These are phyloP conservation scores for Achatina immaculata DNA, from an alignment of 1,140 invertebrate species.

Conservation along the genomic window DNA sequence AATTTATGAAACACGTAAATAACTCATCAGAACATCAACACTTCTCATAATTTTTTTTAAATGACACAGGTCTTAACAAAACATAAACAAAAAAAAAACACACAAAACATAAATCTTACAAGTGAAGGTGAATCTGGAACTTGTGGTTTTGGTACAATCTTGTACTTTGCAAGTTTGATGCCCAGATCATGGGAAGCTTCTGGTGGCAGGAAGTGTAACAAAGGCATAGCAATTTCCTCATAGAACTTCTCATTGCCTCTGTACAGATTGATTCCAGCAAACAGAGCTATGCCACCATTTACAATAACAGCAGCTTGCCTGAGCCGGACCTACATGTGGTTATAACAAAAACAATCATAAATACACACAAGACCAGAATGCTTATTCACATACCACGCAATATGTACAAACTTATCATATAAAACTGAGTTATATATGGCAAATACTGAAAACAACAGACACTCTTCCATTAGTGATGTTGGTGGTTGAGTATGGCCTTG, in stretches of 20 bases:
- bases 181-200: conserved; percentile 86
- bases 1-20: no score
- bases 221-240: conserved; percentile 79
- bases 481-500: no score
- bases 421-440: no score
- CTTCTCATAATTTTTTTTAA: no score
- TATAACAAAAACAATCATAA: neutral
- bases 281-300: conserved; percentile 75
- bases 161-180: conserved; percentile 81
- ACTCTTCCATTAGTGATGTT: no score
- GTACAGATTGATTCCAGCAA: conserved; percentile 65
- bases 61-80: no score
- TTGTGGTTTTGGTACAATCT: conserved; percentile 75
- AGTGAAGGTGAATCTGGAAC: conserved; percentile 56
- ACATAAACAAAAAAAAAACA: neutral
- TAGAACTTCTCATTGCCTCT: conserved; percentile 83
- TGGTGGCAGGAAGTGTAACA: conserved; percentile 78
- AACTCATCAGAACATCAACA: no score
- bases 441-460: no score
- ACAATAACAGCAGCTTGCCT: conserved; percentile 72
- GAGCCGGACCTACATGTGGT: conserved; percentile 74
- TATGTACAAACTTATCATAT: no score
- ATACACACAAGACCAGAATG: neutral
- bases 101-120: conserved; percentile 49
- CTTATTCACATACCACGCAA: no score